Percentiles rank a stretch among this genome's conserved stretches.
Conservation (phyloP, 2,797 vertebrate genomes). For the Bothrops alternatus region DNA sequence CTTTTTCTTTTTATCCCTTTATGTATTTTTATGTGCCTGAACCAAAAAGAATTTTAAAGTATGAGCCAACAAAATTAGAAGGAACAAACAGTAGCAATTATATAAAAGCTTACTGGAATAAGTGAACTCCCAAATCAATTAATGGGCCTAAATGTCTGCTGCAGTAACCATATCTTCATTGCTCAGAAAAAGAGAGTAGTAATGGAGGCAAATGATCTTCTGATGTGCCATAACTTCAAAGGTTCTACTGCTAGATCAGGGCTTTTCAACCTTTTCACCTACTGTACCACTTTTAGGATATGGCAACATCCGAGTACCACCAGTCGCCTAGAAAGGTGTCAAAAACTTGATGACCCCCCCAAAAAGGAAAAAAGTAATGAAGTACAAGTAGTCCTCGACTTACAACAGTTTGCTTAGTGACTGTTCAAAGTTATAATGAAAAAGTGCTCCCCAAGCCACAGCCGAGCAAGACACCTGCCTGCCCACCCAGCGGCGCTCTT, state of each 20-base stretch:
- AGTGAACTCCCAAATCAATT: neutral
- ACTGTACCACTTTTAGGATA: too few species aligned
- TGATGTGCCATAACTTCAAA: neutral
- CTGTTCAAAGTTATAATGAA: too few species aligned
- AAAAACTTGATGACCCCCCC: too few species aligned
- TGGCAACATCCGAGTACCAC: too few species aligned
- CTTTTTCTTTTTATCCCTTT: neutral
- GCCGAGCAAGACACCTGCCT: too few species aligned
- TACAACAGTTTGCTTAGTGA: too few species aligned
- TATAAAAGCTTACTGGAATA: neutral
- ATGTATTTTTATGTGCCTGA: neutral
- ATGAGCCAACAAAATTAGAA: neutral
- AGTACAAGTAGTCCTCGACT: too few species aligned
- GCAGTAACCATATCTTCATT: neutral
- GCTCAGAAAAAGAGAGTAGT: neutral
- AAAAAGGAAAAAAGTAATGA: too few species aligned
- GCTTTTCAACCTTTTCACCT: too few species aligned
- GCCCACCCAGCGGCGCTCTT: too few species aligned
- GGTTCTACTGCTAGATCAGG: neutral
- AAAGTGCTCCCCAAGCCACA: too few species aligned
- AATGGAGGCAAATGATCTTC: neutral
- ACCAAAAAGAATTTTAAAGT: neutral
- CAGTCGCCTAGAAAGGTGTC: too few species aligned
- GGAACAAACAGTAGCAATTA: neutral
- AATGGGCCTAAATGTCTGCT: neutral